A percentile compares a stretch with the other conserved stretches of the same genome.
Conservation (phyloP, 2,113 vertebrate genomes). For the Pao palembangensis region DNA sequence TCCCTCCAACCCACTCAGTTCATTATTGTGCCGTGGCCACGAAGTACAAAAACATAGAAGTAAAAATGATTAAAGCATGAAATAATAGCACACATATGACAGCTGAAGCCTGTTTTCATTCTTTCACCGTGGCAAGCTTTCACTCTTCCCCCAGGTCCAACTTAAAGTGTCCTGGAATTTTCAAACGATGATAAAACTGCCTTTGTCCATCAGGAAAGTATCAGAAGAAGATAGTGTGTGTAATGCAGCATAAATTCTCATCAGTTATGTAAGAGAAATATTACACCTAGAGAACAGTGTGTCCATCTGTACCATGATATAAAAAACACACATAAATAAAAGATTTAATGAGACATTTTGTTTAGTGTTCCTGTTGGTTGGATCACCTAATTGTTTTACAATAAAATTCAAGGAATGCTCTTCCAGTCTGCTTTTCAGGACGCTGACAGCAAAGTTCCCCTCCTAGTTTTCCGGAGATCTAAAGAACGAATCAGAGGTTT, state of each 20-base stretch:
- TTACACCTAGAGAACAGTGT: background rate
- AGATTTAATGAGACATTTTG: constrained; percentile 17
- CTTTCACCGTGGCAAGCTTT: background rate
- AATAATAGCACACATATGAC: background rate
- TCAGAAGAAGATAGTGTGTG: too few relatives aligned
- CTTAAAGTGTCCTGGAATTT: too few relatives aligned
- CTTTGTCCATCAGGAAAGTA: too few relatives aligned
- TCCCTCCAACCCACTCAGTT: constrained; percentile 42
- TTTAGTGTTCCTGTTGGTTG: constrained; percentile 22
- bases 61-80: constrained; percentile 5
- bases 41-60: constrained; percentile 10
- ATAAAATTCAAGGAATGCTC: constrained; percentile 51
- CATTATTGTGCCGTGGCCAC: constrained; percentile 18
- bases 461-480: constrained; percentile 15
- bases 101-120: background rate
- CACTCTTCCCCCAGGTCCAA: background rate
- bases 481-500: constrained; percentile 38
- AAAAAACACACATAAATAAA: constrained; percentile 20
- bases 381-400: constrained; percentile 29
- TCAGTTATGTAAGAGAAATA: background rate
- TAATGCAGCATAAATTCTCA: too few relatives aligned
- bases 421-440: constrained; percentile 27
- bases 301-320: background rate
- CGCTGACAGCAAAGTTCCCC: constrained; percentile 48
- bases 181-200: too few relatives aligned